Conservation (phyloP, 2,113 vertebrate genomes). For the western clawed frog (Xenopus tropicalis) region UCB_Xtro_10.0 CM004452.2:939001-939500, state of each 20-base stretch:
- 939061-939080: no score
- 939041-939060: no score
- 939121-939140: no score
- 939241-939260: not conserved
- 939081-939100: no score
- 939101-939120: no score
- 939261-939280: not conserved
- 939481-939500: not conserved
- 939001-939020: no score
- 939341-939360: no score
- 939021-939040: no score
- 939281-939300: not conserved
- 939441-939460: not conserved
- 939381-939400: not conserved
- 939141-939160: no score
- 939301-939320: not conserved
- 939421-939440: not conserved
- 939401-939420: not conserved
- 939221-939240: not conserved
- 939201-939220: not conserved
- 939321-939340: not conserved
- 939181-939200: not conserved
- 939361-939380: not conserved
- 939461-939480: not conserved
- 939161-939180: no score